These are phyloP conservation scores for Himantopus leucocephalus DNA, from an alignment of 2,113 vertebrate genomes.

Conservation along the genomic window DNA sequence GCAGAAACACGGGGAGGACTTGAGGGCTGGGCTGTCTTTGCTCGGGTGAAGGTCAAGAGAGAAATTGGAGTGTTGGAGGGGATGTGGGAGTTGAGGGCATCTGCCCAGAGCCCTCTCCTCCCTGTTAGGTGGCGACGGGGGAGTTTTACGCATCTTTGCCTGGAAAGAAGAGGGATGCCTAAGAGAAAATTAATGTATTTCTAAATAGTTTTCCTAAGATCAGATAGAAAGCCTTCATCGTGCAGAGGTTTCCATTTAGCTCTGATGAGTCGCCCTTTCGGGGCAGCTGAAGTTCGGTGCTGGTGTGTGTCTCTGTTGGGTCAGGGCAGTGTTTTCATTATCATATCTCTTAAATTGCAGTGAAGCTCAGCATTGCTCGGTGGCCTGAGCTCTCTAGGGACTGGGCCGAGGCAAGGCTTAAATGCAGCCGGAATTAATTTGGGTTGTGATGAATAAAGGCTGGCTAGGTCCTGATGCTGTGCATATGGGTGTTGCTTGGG, in stretches of 20 bases:
- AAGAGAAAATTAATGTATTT: neutral
- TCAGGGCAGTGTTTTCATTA: neutral
- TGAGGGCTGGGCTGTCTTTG: neutral
- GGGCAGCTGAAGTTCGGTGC: neutral
- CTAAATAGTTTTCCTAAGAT: neutral
- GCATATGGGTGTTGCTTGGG: neutral
- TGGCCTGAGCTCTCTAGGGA: neutral
- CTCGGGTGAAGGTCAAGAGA: neutral
- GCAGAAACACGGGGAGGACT: neutral
- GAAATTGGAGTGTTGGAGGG: fast-evolving
- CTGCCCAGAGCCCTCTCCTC: neutral
- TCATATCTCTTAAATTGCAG: neutral
- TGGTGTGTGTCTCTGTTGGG: neutral
- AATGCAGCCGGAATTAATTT: neutral
- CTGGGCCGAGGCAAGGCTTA: neutral
- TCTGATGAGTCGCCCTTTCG: neutral
- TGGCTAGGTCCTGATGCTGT: neutral
- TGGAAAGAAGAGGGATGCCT: neutral
- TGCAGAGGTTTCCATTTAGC: neutral
- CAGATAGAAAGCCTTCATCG: neutral
- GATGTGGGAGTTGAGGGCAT: neutral
- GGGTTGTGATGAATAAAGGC: neutral
- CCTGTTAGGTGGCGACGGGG: neutral
- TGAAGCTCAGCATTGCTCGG: neutral
- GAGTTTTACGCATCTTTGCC: neutral